Evolutionary conservation across 2,797 vertebrate genomes (phyloP), one percentile per base, ranked within the genome.

Genomic region (Pyrocephalus nanus): DNA sequence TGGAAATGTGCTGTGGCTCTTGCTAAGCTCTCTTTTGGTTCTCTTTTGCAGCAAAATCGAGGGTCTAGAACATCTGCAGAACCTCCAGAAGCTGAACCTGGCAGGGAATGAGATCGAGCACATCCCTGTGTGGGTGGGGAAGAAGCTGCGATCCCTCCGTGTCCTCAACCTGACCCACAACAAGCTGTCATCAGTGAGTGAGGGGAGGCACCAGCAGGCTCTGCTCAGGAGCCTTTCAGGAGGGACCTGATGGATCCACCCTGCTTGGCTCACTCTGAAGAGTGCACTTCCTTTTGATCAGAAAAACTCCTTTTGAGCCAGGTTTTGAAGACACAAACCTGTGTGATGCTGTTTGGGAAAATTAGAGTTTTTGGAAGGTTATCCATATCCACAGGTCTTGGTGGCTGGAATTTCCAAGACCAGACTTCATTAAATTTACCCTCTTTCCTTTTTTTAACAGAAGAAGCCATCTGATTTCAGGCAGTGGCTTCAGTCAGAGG

Each of bases 61-160:
- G 97, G 98, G 98, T 53, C 94, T 99, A 86, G 98, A 99, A 96
- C 98, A 98, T 53, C 93, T 99, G 98, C 97, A 95, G 92, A 97
- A 97, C 75, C 97, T 99, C 3, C 98, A 98, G 90, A 98, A 97
- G 92, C 96, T 99, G 79, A 98, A 98, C 94, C 97, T 99, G 89
- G 97, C 98, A 80, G 97, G 97, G 72, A 99, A 99, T 97, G 97
- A 97, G 84, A 98, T 99, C n/a, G 98, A 98, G 66, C 98, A 97
- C 85, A 97, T 99, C 66, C 98, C 98, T 50, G 26, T 77, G 30
- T 99, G 98, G 98, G 55, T 98, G 42, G 97, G 98, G 45, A 98
- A 98, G 96, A 98, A 98, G 55, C 96, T 99, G 84, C 97, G 96
- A 86, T 98, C 97, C 42, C 97, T 99, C 32, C 97, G 83, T 23